These are phyloP conservation scores for Bathynomus jamesi DNA, from an alignment of 1,140 invertebrate species.

Conservation along the genomic window DNA sequence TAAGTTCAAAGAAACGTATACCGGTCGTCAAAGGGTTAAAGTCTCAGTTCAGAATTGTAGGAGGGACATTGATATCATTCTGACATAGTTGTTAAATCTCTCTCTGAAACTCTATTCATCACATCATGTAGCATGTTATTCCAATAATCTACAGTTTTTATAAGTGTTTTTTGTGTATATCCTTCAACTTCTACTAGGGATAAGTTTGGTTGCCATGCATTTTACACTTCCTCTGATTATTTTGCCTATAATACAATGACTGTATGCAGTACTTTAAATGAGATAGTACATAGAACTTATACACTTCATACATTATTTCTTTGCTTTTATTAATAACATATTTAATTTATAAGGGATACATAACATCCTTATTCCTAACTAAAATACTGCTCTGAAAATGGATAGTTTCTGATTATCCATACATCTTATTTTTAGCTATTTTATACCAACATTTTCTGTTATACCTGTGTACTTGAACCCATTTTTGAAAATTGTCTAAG, in stretches of 20 bases:
- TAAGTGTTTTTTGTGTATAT: not conserved
- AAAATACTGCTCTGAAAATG: not conserved
- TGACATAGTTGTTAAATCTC: too few relatives aligned
- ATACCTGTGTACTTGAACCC: not conserved
- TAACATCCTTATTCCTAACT: not conserved
- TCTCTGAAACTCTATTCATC: not conserved
- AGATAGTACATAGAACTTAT: not conserved
- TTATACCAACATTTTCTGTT: not conserved
- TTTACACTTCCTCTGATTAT: not conserved
- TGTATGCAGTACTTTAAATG: not conserved
- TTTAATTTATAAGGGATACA: conserved; percentile 23
- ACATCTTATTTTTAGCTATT: not conserved
- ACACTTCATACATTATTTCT: conserved; percentile 14
- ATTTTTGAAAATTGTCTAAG: not conserved
- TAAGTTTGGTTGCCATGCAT: too few relatives aligned
- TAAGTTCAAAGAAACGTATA: too few relatives aligned
- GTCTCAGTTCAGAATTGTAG: too few relatives aligned
- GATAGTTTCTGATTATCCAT: not conserved
- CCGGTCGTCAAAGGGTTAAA: too few relatives aligned
- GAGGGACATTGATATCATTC: too few relatives aligned
- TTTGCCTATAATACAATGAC: not conserved
- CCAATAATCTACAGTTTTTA: not conserved
- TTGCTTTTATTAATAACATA: conserved; percentile 13
- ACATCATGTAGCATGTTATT: not conserved
- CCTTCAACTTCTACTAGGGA: not conserved